Base-by-base conservation (phyloP, 23 tunicate species). In the Clavelina lepadiformis region DNA sequence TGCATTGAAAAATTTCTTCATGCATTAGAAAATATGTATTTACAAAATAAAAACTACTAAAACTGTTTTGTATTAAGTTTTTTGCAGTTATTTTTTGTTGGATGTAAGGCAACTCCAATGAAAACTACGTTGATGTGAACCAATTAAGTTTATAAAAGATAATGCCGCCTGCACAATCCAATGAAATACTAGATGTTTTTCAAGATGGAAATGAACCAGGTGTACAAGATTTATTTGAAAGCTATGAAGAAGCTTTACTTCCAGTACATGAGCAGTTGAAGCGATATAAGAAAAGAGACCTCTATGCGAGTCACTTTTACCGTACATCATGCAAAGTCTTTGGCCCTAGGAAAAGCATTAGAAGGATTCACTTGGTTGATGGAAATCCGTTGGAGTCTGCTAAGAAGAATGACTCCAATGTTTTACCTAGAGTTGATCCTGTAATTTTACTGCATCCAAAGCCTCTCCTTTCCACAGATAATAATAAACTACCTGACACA, bases 261-360 rank as follows among this genome's bases (percentile, higher is more conserved):
- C 84, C 84, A 23, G 56, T 71, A 3, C 46, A 80, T 19, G 33
- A 46, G 5, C 86, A 80, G 28, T 51, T 80, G 19, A 72, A 47
- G 37, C 25, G 27, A 4, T 80, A 60, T 37, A 70, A 63, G 54
- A 70, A 71, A 34, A 50, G 69, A 47, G 68, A 80, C 38, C 53
- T 80, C 21, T 28, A 70, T 25, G 60, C 86, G 18, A 80, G 86
- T 62, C 86, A 80, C 34, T 56, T 32, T 31, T 51, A 78, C 35
- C 58, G 84, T 31, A 78, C 69, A 19, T 55, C 84, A 31, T 68
- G 75, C 35, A 78, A 66, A 58, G 70, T 78, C 1, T 78, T 78
- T 31, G 66, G 75, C 33, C 24, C 70, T 0, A 57, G 57, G 46
- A 25, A 66, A 26, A 6, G 20, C 5, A 22, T 66, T 5, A 28